Evolutionary conservation across 2,888 invertebrate genomes (phyloP), one percentile per base, ranked within the genome.

Genomic region (Mylabris sibirica): DNA sequence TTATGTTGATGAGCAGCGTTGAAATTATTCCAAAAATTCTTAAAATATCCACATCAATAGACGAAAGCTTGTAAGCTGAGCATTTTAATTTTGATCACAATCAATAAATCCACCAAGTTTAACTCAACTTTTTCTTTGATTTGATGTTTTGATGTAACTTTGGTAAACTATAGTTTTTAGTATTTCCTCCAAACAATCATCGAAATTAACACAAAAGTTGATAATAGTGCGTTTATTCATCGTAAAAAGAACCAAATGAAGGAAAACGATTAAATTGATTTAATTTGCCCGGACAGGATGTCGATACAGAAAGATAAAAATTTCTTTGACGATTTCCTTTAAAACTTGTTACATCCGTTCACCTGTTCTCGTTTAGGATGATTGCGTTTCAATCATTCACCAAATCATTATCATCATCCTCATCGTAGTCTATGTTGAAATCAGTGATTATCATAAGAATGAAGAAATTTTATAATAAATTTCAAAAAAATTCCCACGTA

Each of bases 311-410:
- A 9, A 41, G 6, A 3, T 41, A 41, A 59, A 59, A 59, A 64
- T 12, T 60, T 41, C 26, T 26, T 57, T 57, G 60, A 49, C 44
- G 59, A 65, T 65, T 65, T 65, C 65, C 65, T 65, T 60, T 65
- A 35, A 59, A 64, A 64, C 60, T 65, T 57, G 65, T 17, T 60
- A 65, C 44, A 65, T 65, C 65, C 65, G 65, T 59, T 65, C 65
- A 65, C 65, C 65, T 65, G 65, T 64, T 64, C 24, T 59, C 35
- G 57, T 44, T 62, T 44, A 14, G 57, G 38, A 62, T 63, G 53
- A 63, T 63, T 63, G n/a, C 57, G 0, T 57, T 6, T 57, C 63
- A 11, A 53, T 34, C 44, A 22, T 49, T 53, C 38, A n/a, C 34
- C n/a, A 26, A 20, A 63, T 63, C 63, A 62, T 62, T 30, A 6